Evolutionary conservation across 2,113 vertebrate genomes (phyloP).

Genomic region (Labrus mixtus): DNA sequence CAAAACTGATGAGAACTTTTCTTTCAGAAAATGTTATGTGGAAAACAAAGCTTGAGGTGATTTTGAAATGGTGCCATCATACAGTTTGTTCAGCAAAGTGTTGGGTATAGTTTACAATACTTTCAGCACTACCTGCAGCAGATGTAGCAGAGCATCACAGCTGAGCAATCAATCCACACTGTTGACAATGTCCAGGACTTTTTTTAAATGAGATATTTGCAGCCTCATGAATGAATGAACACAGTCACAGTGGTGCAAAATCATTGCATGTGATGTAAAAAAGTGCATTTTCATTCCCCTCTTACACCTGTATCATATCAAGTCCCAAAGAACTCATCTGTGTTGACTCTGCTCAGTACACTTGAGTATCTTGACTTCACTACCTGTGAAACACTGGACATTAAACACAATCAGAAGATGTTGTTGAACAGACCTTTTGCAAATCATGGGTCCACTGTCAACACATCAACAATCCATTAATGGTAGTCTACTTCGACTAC

Average conservation of each 20-base stretch:
- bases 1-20: not conserved
- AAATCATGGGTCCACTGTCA: not conserved
- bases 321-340: not conserved
- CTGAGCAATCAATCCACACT: accelerated
- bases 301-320: not conserved
- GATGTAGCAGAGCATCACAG: not conserved
- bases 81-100: not conserved
- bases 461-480: not conserved
- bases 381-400: not conserved
- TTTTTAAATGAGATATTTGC: not conserved
- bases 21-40: not conserved
- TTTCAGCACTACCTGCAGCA: no score
- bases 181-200: not conserved
- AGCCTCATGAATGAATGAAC: not conserved
- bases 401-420: slow-evolving; percentile 7
- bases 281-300: not conserved
- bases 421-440: slow-evolving; percentile 17
- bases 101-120: no score
- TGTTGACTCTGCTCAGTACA: not conserved
- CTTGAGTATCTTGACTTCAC: not conserved
- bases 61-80: not conserved
- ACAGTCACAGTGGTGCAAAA: not conserved
- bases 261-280: not conserved
- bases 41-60: no score
- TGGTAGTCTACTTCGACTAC: not conserved